A percentile compares a stretch with the other conserved stretches of the same genome.
Evolutionary conservation across 2,113 vertebrate species (phyloP).

Genomic region (Callionymus lyra): DNA sequence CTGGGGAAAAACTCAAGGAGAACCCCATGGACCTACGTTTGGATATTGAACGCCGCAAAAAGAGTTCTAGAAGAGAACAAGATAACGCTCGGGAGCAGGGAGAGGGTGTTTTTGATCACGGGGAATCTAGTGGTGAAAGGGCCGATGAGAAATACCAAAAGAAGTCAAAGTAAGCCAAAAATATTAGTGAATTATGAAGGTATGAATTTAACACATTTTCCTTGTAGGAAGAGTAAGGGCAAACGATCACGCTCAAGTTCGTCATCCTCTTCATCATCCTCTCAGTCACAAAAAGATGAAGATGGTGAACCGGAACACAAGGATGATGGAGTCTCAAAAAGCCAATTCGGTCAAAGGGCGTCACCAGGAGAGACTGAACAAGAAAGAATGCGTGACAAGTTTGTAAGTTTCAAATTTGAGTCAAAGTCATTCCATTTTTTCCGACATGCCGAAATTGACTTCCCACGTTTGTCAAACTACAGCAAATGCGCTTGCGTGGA

Average conservation of each 20-base stretch:
- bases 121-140: conserved; percentile 76
- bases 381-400: conserved; percentile 71
- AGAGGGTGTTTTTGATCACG: conserved; percentile 72
- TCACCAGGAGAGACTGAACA: conserved; percentile 69
- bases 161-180: conserved; percentile 68
- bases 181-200: background rate
- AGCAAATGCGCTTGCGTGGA: conserved; percentile 84
- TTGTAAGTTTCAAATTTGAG: conserved; percentile 72
- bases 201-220: conserved; percentile 5
- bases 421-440: conserved; percentile 1
- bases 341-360: conserved; percentile 71
- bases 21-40: conserved; percentile 87
- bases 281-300: conserved; percentile 67
- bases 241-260: conserved; percentile 84
- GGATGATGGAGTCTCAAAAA: conserved; percentile 72
- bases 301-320: conserved; percentile 74
- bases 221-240: conserved; percentile 78
- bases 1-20: conserved; percentile 77
- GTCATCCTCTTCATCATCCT: conserved; percentile 74
- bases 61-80: conserved; percentile 75
- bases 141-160: conserved; percentile 82
- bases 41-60: conserved; percentile 95
- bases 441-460: background rate
- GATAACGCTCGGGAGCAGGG: conserved; percentile 78
- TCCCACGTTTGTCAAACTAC: conserved; percentile 6